Base-by-base conservation (phyloP, 2,888 invertebrate species). In the Eupithecia vulgata region DNA sequence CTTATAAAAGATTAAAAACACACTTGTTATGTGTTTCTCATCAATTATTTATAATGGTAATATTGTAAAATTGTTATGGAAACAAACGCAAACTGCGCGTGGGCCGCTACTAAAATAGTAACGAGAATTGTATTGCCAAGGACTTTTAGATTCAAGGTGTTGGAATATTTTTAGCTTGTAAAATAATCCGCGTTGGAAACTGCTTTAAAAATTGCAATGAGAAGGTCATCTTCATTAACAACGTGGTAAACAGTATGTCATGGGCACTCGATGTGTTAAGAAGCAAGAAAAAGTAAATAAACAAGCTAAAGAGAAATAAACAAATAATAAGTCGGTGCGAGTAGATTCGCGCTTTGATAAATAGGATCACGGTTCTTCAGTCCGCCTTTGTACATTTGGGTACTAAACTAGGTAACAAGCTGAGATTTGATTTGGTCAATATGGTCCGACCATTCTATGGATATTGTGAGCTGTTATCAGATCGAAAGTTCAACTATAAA, bases 91-190 rank as follows among this genome's bases (percentile, higher is more conserved):
- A 76, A 79, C 77, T 77, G 80, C 73, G 82, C 82, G 82, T 82
- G 80, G 80, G 82, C 75, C 37, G 73, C 21, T 64, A 77, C 85
- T 82, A 79, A 89, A 91, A 91, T 91, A 91, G 88, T 25, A n/a
- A 83, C 61, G 62, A n/a, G 78, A 81, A 78, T 84, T 83, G 82
- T 76, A 82, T 79, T 83, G 84, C 85, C 91, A 89, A 90, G 92
- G 91, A 83, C 82, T 85, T 76, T 21, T 75, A 72, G 66, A 71
- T 71, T 69, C 70, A 52, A 64, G 59, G 67, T 45, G 37, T 64
- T 21, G 21, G 62, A 61, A 61, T 61, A 61, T 61, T 34, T 61
- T 61, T 61, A 34, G 57, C 57, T 25, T 1, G 57, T 21, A 25
- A 25, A 12, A 13, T 52, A 52, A 52, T 25, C 12, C 12, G 12